Conservation (phyloP, 2,888 invertebrate genomes). For the Gasteruption jaculator region DNA sequence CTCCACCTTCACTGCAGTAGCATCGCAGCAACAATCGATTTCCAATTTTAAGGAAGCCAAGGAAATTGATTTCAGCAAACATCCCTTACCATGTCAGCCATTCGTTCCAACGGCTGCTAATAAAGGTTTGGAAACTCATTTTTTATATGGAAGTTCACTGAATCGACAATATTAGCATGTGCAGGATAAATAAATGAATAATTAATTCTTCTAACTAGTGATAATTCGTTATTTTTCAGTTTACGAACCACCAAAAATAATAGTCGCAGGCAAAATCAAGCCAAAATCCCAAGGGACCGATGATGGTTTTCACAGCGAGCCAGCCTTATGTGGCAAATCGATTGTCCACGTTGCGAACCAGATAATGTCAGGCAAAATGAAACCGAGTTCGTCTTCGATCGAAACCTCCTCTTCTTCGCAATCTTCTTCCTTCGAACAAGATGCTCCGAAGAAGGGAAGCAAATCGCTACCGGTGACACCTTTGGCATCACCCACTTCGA, state of each 20-base stretch:
- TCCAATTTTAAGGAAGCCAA: constrained; percentile 23
- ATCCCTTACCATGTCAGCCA: constrained; percentile 64
- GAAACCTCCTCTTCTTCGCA: constrained; percentile 22
- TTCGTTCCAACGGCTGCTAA: constrained; percentile 34
- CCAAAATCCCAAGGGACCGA: constrained; percentile 61
- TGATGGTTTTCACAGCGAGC: constrained; percentile 61
- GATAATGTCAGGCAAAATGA: constrained; percentile 42
- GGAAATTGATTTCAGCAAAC: constrained; percentile 57
- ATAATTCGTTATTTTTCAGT: constrained; percentile 18
- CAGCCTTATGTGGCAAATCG: constrained; percentile 66
- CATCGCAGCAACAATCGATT: constrained; percentile 8
- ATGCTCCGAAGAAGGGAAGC: constrained; percentile 53
- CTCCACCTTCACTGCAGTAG: constrained; percentile 14
- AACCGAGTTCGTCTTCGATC: constrained; percentile 26
- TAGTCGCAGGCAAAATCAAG: constrained; percentile 28
- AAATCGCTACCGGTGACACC: constrained; percentile 70
- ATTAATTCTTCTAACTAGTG: neutral
- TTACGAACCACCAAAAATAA: constrained; percentile 21
- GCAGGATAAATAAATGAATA: no score
- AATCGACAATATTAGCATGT: no score
- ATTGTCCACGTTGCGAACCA: constrained; percentile 55
- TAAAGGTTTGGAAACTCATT: no score
- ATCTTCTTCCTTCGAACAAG: constrained; percentile 1
- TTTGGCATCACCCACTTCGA: constrained; percentile 59
- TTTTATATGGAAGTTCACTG: no score